Percentiles rank a stretch among this genome's conserved stretches.
Evolutionary conservation across 2,888 invertebrate genomes (phyloP).

Genomic region (Heliconius charithonia): DNA sequence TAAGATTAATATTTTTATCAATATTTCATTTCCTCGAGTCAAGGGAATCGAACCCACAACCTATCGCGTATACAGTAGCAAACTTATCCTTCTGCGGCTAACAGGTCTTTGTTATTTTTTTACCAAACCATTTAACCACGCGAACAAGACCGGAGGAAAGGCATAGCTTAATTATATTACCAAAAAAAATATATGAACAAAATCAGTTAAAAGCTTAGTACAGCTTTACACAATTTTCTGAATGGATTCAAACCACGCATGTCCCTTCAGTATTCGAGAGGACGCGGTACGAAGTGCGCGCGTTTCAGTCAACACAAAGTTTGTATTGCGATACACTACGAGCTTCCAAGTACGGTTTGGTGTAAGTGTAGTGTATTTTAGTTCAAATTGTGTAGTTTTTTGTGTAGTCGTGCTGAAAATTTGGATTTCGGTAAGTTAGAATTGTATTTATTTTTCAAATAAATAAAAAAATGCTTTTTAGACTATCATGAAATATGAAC

Average conservation of each 20-base stretch:
- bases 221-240: constrained; percentile 3
- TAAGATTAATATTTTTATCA: too few species aligned
- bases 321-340: constrained; percentile 9
- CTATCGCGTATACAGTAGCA: too few species aligned
- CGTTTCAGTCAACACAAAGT: constrained; percentile 3
- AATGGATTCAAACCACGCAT: constrained; percentile 26
- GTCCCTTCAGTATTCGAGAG: constrained; percentile 15
- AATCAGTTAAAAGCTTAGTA: neutral
- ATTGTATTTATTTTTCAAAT: neutral
- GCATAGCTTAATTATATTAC: too few species aligned
- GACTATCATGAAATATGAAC: too few species aligned
- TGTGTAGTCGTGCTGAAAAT: neutral
- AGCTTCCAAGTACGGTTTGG: neutral
- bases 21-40: too few species aligned
- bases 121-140: too few species aligned
- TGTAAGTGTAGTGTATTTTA: constrained; percentile 7
- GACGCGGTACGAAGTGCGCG: constrained; percentile 4
- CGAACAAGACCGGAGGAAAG: too few species aligned
- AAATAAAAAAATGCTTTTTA: neutral
- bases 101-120: too few species aligned
- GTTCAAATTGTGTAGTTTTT: neutral
- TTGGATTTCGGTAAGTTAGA: neutral
- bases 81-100: too few species aligned
- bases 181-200: neutral
- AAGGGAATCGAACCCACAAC: too few species aligned